Evolutionary conservation across 1,140 invertebrate genomes (phyloP).

Genomic region (Cherax destructor): DNA sequence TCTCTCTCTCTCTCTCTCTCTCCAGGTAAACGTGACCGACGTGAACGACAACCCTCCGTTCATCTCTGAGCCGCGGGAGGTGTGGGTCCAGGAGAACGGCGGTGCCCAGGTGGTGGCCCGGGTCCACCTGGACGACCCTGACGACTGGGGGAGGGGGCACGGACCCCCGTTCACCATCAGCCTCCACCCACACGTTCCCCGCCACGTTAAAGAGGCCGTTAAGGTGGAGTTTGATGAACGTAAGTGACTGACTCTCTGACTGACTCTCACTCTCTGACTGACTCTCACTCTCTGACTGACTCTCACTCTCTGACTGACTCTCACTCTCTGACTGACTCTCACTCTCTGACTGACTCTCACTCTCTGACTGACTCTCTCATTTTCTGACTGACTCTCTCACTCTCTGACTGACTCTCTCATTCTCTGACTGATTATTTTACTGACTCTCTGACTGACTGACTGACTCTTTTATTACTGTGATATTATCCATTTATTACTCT

Average conservation of each 20-base stretch:
- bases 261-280: too few relatives aligned
- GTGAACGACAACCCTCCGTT: slow-evolving; percentile 54
- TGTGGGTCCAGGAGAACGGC: slow-evolving; percentile 34
- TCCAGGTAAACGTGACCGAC: slow-evolving; percentile 34
- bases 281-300: too few relatives aligned
- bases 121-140: slow-evolving; percentile 36
- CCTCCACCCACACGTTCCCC: slow-evolving; percentile 35
- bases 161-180: slow-evolving; percentile 41
- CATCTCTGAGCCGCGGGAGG: slow-evolving; percentile 22
- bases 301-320: too few relatives aligned
- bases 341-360: too few relatives aligned
- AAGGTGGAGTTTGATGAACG: slow-evolving; percentile 23
- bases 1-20: slow-evolving; percentile 7
- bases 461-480: too few relatives aligned
- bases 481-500: too few relatives aligned
- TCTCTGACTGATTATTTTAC: too few relatives aligned
- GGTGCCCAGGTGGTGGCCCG: slow-evolving; percentile 22
- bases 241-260: neutral
- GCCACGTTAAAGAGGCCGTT: neutral
- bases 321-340: too few relatives aligned
- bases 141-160: slow-evolving; percentile 44
- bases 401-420: too few relatives aligned
- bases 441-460: too few relatives aligned
- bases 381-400: too few relatives aligned
- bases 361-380: too few relatives aligned